Evolutionary conservation across 2,113 vertebrate species (phyloP).

Genomic region (Bungarus multicinctus): DNA sequence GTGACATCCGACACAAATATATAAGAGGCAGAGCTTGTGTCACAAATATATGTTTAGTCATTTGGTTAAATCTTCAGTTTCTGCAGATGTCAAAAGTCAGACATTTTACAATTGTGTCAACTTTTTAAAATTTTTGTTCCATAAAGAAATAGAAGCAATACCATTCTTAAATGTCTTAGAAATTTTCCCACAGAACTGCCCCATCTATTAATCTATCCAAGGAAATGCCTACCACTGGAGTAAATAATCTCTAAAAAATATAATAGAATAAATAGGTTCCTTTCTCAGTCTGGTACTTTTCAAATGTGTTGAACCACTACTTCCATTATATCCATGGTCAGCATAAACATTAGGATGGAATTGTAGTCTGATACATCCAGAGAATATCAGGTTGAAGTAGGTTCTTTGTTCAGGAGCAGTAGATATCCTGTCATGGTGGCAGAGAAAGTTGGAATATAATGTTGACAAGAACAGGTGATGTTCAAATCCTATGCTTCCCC

Average conservation of each 20-base stretch:
- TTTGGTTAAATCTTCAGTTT: neutral
- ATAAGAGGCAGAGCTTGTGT: neutral
- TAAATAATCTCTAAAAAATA: neutral
- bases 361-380: neutral
- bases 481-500: neutral
- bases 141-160: neutral
- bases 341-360: neutral
- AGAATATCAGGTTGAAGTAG: neutral
- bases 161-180: neutral
- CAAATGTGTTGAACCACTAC: neutral
- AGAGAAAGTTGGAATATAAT: neutral
- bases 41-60: neutral
- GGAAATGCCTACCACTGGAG: neutral
- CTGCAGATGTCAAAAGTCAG: neutral
- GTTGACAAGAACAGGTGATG: neutral
- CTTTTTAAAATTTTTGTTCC: neutral
- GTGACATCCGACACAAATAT: neutral
- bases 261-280: neutral
- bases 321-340: neutral
- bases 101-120: neutral
- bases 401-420: neutral
- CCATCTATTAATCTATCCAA: neutral
- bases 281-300: neutral
- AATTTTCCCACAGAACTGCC: neutral
- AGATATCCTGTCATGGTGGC: neutral